Conservation (phyloP, 2,113 vertebrate species). For the Apteryx mantelli region DNA sequence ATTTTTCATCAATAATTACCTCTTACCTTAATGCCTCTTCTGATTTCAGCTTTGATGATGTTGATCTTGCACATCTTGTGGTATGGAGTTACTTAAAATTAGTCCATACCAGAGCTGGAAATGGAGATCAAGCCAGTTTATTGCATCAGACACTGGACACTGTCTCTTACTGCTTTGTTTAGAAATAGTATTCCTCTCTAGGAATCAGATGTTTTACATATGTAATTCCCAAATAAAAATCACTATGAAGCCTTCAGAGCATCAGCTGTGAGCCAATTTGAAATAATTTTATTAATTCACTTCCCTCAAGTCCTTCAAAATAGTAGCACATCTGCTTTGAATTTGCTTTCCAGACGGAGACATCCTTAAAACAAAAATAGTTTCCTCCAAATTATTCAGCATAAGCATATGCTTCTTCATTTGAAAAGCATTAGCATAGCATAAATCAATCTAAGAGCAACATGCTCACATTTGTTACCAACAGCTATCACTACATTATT, state of each 20-base stretch:
- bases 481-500: background rate
- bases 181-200: background rate
- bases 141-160: background rate
- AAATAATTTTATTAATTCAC: constrained; percentile 56
- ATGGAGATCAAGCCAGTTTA: background rate
- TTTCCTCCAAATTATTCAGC: constrained; percentile 33
- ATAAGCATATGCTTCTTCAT: constrained; percentile 14
- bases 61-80: background rate
- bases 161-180: background rate
- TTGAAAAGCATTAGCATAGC: background rate
- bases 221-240: background rate
- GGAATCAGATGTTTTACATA: background rate
- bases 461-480: constrained; percentile 4
- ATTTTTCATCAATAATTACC: background rate
- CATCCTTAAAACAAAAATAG: constrained; percentile 48
- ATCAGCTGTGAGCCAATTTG: constrained; percentile 46
- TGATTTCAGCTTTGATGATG: background rate
- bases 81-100: background rate
- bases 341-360: background rate
- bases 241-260: background rate
- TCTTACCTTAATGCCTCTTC: background rate
- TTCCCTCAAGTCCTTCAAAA: constrained; percentile 52
- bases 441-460: constrained; percentile 18
- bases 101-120: background rate
- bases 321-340: constrained; percentile 59